Evolutionary conservation across 1,140 invertebrate species (phyloP), one percentile per base, ranked within the genome.

Genomic region (Brachionus rotundiformis): DNA sequence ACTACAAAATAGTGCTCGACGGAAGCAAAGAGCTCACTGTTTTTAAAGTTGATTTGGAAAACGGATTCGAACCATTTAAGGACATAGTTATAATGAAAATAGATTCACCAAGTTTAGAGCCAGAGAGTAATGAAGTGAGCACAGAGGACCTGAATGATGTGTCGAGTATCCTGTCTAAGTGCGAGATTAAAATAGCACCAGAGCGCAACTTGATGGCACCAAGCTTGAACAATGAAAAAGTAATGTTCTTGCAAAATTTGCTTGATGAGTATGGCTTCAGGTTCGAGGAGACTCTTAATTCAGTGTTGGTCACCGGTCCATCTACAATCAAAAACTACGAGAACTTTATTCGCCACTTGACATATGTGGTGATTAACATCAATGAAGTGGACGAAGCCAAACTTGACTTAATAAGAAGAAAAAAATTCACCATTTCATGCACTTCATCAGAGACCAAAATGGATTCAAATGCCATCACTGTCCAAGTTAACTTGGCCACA

Each of bases 201-300:
- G 76, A 79, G 29, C 76, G 76, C 4, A 79, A 79, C 47, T 19
- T 79, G 31, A 79, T 79, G 47, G 23, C 76, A 19, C 76, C 76
- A 36, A 59, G 8, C 54, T 54, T 63, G 19, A 79, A 79, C 19
- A 63, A 79, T 79, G 76, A 79, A 79, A 79, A 79, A 79, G 59
- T 79, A 2, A 79, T 79, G 76, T 79, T 79, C 23, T 59, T 79
- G n/a, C 76, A 79, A 59, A 79, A 79, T 59, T 59, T 79, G 23
- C 27, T 79, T 3, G 76, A 79, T 49, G 76, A 79, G 27, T 79
- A 59, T 7, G 33, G 33, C 13, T 63, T 79, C 6, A 79, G 36
- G 13, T 79, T 79, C 54, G 76, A 79, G 29, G 76, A 79, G 23
- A 79, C 76, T 19, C 29, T 59, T n/a, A 63, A 79, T 33, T 39